Evolutionary conservation across 2,113 vertebrate genomes (phyloP).

Genomic region (Pygathrix nemaeus): DNA sequence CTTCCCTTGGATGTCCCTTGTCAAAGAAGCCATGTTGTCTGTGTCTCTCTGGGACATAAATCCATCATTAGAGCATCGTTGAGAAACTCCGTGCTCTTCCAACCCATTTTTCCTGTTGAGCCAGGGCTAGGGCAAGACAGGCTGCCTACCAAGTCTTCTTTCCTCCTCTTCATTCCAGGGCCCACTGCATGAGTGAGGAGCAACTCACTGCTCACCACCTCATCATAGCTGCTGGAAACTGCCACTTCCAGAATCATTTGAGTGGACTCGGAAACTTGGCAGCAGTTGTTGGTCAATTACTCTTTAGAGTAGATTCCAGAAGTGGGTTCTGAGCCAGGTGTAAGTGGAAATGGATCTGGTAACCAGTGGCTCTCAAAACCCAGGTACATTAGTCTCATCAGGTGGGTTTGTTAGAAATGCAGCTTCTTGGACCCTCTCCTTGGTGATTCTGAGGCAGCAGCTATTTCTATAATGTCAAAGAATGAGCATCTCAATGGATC

Average conservation of each 20-base stretch:
- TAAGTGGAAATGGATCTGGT: background rate
- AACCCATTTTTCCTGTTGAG: background rate
- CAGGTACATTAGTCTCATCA: background rate
- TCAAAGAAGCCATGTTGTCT: background rate
- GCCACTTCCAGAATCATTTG: background rate
- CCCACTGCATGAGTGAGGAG: background rate
- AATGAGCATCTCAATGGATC: background rate
- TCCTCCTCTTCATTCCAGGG: background rate
- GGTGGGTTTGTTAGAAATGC: background rate
- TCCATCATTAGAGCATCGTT: background rate
- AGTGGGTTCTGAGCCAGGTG: background rate
- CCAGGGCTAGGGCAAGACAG: background rate
- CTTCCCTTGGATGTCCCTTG: background rate
- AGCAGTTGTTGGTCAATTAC: background rate
- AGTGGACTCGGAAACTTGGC: background rate
- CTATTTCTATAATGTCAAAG: background rate
- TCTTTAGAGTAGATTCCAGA: background rate
- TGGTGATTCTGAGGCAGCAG: background rate
- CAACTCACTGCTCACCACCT: background rate
- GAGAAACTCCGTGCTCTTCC: background rate
- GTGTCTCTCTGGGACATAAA: background rate
- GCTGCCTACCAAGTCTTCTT: background rate
- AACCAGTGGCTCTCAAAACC: background rate
- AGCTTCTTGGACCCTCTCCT: background rate
- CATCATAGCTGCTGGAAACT: background rate